These are phyloP conservation scores for Luffia ferchaultella DNA, from an alignment of 2,888 invertebrate genomes.

Conservation along the genomic window DNA sequence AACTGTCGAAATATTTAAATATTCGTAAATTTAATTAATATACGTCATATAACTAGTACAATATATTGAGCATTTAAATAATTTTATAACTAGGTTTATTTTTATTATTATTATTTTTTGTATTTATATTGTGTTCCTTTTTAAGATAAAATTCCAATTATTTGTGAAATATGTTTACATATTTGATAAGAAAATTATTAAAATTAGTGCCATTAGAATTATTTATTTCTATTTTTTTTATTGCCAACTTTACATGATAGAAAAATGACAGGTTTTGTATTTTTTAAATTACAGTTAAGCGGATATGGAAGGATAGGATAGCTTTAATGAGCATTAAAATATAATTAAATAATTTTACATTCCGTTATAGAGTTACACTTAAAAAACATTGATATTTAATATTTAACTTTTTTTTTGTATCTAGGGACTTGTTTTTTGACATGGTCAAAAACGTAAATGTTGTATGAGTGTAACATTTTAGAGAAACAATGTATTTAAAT, in stretches of 20 bases:
- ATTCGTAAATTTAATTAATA: not conserved
- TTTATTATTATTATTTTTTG: not conserved
- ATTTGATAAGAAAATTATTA: not conserved
- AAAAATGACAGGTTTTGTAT: not conserved
- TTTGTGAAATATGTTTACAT: not conserved
- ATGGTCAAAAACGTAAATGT: too few species aligned
- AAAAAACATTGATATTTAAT: too few species aligned
- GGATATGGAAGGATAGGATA: not conserved
- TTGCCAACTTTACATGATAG: not conserved
- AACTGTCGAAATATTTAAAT: too few species aligned
- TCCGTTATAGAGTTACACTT: too few species aligned
- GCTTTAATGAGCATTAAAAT: not conserved
- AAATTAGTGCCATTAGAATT: not conserved
- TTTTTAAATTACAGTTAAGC: not conserved
- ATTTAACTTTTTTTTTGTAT: too few species aligned
- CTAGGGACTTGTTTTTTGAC: too few species aligned
- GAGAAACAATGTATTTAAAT: too few species aligned
- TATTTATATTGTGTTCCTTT: not conserved
- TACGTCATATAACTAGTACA: not conserved
- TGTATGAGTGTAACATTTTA: too few species aligned
- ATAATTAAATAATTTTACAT: not conserved
- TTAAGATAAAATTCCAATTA: not conserved
- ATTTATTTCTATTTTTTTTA: not conserved
- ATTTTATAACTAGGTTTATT: not conserved
- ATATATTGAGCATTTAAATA: not conserved